Base-by-base conservation (phyloP, 2,113 vertebrate genomes). In the Copsychus sechellarum region DNA sequence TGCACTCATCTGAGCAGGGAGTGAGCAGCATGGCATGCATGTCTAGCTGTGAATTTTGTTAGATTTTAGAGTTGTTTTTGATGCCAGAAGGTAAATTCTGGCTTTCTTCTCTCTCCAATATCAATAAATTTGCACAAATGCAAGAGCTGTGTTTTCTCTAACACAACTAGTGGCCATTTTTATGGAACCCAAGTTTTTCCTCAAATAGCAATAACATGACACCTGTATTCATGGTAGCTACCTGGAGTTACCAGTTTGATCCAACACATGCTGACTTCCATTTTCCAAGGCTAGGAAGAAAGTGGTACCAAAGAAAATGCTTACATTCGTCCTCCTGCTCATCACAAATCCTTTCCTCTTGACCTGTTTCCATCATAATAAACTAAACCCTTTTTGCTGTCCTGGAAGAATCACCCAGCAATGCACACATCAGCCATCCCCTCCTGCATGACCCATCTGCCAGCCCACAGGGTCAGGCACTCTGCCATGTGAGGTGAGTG, bases 21-120 rank as follows among this genome's bases (percentile, higher is more conserved):
- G 14, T 0, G 23, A 81, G 29, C 69, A 84, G 72, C 34, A 33
- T 1, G 2, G 43, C 40, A 43, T 1, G 0, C 34, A 25, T 3
- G 2, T 8, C 23, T 23, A 31, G 33, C 25, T 42, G 53, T 23
- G 60, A 6, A 24, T 92, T 72, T 42, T 84, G 21, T 67, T 40
- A 22, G 81, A 36, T 42, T 47, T 31, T 48, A 56, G 72, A 51
- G 43, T 29, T 7, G 5, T 23, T 54, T 47, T 67, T 40, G 14
- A 18, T 82, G n/a, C 76, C 36, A 36, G 42, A 8, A 57, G 11
- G 78, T 65, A 90, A 34, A 4, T 38, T 86, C 64, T 77, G 43
- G 3, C 15, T 88, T 88, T 89, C 56, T 70, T 64, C 15, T 57
- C 28, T 61, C 50, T 62, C 22, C 28, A 40, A 0, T 45, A 58